Base-by-base conservation (phyloP, 2,113 vertebrate species). In the Clinocottus analis region DNA sequence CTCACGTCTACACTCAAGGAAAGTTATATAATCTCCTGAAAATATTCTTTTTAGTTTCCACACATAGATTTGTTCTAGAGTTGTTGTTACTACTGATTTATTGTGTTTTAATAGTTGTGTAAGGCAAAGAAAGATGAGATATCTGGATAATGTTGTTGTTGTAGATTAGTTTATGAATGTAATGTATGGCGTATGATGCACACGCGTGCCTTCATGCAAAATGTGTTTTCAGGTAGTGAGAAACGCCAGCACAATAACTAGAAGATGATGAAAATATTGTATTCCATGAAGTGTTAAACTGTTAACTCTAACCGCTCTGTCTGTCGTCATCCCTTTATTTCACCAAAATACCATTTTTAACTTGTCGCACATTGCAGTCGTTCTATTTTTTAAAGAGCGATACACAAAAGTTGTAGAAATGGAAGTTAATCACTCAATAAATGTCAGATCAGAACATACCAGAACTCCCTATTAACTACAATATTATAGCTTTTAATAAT, bases 1-100 rank as follows among this genome's bases (percentile, higher is more conserved):
- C 10, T 63, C 21, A 72, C 23, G 10, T 62, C 45, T 29, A 21
- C 61, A 43, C 49, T 31, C 43, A 45, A 71, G 64, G 27, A 75
- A 62, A 41, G 78, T 58, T 25, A 51, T 33, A 13, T n/a, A 47
- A 67, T 83, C 71, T 72, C 63, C 41, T 78, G 45, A 51, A 75
- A 77, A 80, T 62, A 41, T 29, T 31, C 16, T 43, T 33, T 80
- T 77, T 29, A 23, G 66, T 23, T 56, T 11, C 17, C 43, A 5
- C 63, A 29, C 19, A n/a, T 62, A 27, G 3, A 61, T 74, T 45
- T 55, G 29, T 64, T 9, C 37, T 39, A 13, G 11, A 49, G 23
- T 7, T 19, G 29, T 19, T 59, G 10, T 31, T 77, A 2, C 41
- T 56, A 2, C 55, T 49, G 14, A 39, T 64, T 60, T 76, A 65